Percentiles rank a stretch among this genome's conserved stretches.
These are phyloP conservation scores for Iguana delicatissima DNA, from an alignment of 2,797 vertebrate genomes.

Conservation along the genomic window DNA sequence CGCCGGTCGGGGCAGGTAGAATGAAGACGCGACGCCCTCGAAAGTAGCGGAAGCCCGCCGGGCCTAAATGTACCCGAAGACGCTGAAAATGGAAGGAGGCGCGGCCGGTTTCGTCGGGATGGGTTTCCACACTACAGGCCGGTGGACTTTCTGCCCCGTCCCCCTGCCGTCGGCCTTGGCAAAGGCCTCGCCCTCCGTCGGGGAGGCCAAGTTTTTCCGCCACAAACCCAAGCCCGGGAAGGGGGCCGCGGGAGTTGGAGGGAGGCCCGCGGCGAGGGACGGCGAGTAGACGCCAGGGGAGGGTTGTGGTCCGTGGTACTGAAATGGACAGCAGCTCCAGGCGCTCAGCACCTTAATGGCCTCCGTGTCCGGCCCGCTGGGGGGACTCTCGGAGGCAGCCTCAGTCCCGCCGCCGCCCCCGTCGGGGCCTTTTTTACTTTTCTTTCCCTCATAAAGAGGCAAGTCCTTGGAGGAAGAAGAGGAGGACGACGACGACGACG, in stretches of 20 bases:
- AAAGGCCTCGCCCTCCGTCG: slow-evolving; percentile 71
- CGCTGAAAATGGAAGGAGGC: slow-evolving; percentile 90
- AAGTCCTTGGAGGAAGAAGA: slow-evolving; percentile 65
- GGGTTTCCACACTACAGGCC: slow-evolving; percentile 95
- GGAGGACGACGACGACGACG: background rate
- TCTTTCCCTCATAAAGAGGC: slow-evolving; percentile 74
- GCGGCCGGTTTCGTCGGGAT: slow-evolving; percentile 94
- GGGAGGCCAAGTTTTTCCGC: slow-evolving; percentile 81
- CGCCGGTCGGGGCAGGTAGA: background rate
- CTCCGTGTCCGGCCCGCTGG: slow-evolving; percentile 80
- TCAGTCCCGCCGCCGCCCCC: background rate
- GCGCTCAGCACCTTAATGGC: slow-evolving; percentile 79
- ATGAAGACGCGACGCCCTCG: background rate
- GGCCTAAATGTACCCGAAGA: slow-evolving; percentile 93
- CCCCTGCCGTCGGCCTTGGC: slow-evolving; percentile 76
- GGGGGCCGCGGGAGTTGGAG: slow-evolving; percentile 73
- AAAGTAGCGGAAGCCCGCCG: background rate
- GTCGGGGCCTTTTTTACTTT: slow-evolving; percentile 68
- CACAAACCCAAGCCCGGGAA: slow-evolving; percentile 83
- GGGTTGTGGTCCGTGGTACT: slow-evolving; percentile 86
- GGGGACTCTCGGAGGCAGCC: slow-evolving; percentile 61
- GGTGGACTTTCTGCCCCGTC: slow-evolving; percentile 84
- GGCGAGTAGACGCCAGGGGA: slow-evolving; percentile 77
- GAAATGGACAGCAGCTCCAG: slow-evolving; percentile 92
- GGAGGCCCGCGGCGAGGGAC: slow-evolving; percentile 78